Percentiles rank a stretch among this genome's conserved stretches.
Conservation (phyloP, 1,140 invertebrate species). For the Scaptomyza pallida region DNA sequence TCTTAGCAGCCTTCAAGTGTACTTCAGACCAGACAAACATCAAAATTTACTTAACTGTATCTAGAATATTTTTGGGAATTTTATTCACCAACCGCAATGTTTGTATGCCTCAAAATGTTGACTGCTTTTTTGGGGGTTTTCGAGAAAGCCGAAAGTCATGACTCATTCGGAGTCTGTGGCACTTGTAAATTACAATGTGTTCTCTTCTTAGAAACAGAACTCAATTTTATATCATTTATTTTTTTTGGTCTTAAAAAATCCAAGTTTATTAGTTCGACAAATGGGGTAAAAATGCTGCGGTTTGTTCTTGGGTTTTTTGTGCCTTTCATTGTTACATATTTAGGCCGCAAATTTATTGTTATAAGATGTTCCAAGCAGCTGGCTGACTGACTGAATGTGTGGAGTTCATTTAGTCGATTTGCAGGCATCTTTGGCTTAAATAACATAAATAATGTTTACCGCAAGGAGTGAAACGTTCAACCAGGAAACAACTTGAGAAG, state of each 20-base stretch:
- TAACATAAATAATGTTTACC: constrained; percentile 13
- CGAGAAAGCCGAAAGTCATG: constrained; percentile 61
- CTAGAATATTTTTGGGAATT: constrained; percentile 59
- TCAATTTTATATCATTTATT: constrained; percentile 39
- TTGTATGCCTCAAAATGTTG: constrained; percentile 26
- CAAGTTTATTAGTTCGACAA: constrained; percentile 50
- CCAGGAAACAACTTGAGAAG: not conserved
- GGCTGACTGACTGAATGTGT: not conserved
- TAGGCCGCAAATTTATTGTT: constrained; percentile 1
- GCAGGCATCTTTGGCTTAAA: not conserved
- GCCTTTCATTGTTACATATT: constrained; percentile 16
- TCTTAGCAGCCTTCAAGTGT: constrained; percentile 43
- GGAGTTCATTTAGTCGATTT: not conserved
- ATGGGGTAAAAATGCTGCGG: constrained; percentile 39
- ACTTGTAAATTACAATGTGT: constrained; percentile 49
- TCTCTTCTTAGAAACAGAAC: constrained; percentile 64
- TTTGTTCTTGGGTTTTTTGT: constrained; percentile 12
- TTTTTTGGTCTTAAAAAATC: constrained; percentile 36
- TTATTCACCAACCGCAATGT: constrained; percentile 23
- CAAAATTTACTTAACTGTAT: constrained; percentile 79
- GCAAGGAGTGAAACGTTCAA: not conserved
- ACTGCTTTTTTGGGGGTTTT: constrained; percentile 1
- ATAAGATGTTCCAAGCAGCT: constrained; percentile 4
- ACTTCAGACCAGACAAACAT: constrained; percentile 63
- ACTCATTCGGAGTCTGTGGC: constrained; percentile 49